Base-by-base conservation (phyloP, 2,113 vertebrate genomes). In the Nycticorax nycticorax region DNA sequence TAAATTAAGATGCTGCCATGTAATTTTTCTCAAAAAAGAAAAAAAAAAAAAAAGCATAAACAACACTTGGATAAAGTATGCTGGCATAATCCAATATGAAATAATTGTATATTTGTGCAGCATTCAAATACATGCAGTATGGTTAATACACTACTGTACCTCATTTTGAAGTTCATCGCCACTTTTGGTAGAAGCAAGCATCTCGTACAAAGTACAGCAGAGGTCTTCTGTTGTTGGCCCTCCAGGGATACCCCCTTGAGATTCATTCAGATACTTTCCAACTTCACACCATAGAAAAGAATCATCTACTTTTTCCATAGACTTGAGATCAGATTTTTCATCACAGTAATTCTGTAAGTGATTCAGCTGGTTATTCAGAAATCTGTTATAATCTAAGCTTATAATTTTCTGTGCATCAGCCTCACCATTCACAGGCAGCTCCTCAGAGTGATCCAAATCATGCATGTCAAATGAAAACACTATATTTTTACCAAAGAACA, bases 91-190 rank as follows among this genome's bases (percentile, higher is more conserved):
- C 4, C 41, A 73, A 16, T 14, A 53, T 3, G 4, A 88, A 93
- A 68, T 73, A 57, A 62, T 8, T 32, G 7, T 9, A 5, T 30
- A 35, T 43, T 83, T 83, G 13, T 78, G 33, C 10, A 76, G 32
- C 13, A 74, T 28, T 81, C 48, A 84, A 88, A 83, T 56, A 71
- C 10, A 64, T 0, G 1, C 22, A 52, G 27, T 12, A 50, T 14
- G 13, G n/a, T 68, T 75, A 86, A 86, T 22, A 28, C 3, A 14
- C 47, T 94, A 98, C 93, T 43, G 45, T 98, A 99, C 99, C 99
- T 99, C 99, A 96, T 99, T 99, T 96, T 99, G 99, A 96, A 99
- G 99, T 95, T 99, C 99, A 92, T 99, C 99, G 10, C 98, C 98
- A 76, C 98, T 99, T 98, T 98, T 99, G 85, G 97, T 95, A 86